A percentile compares a stretch with the other conserved stretches of the same genome.
phyloP scores from a whole-genome alignment of 1,140 invertebrate genomes.

The Neocloeon triangulifer region DNA sequence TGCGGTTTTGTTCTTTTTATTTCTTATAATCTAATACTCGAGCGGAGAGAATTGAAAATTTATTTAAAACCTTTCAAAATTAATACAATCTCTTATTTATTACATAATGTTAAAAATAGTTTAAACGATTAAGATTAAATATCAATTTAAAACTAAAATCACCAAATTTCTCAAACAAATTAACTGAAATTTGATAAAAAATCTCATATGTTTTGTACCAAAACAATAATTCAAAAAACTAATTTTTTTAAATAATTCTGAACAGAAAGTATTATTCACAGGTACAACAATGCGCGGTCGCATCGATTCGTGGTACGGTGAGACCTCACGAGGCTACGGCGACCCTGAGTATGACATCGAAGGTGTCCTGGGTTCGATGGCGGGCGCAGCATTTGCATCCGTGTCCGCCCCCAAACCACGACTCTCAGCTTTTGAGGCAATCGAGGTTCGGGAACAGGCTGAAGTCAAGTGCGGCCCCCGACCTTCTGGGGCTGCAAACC shows the following conservation, averaged over 20 bases:
- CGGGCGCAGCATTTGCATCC: slow-evolving; percentile 14
- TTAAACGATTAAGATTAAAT: too few relatives aligned
- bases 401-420: not conserved
- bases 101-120: too few relatives aligned
- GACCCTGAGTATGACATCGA: slow-evolving; percentile 18
- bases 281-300: slow-evolving; percentile 17
- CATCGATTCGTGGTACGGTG: slow-evolving; percentile 32
- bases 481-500: slow-evolving; percentile 11
- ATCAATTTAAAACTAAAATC: too few relatives aligned
- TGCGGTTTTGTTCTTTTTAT: not conserved
- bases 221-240: too few relatives aligned
- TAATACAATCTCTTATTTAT: too few relatives aligned
- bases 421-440: not conserved
- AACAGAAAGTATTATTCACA: too few relatives aligned
- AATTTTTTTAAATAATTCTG: too few relatives aligned
- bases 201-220: too few relatives aligned
- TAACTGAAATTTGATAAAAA: too few relatives aligned
- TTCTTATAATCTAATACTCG: not conserved
- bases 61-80: too few relatives aligned
- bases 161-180: too few relatives aligned
- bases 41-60: too few relatives aligned
- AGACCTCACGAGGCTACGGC: slow-evolving; percentile 17
- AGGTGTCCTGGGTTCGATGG: slow-evolving; percentile 22
- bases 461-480: slow-evolving; percentile 18
- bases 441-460: slow-evolving; percentile 18